These are phyloP conservation scores for Dreissena rostriformis DNA, from an alignment of 1,140 invertebrate genomes.

Conservation along the genomic window DNA sequence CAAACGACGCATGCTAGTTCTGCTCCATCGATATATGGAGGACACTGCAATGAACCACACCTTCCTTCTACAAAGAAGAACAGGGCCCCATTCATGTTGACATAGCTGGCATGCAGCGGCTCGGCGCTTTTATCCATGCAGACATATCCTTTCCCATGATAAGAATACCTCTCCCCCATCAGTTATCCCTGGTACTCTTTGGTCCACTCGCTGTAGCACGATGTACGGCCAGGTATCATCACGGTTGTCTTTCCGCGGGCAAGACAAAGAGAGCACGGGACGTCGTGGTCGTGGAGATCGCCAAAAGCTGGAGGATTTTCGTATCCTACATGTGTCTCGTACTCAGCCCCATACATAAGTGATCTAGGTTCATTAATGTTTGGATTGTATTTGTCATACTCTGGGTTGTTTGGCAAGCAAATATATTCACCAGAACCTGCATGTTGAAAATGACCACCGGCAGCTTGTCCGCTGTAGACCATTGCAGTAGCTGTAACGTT, in stretches of 20 bases:
- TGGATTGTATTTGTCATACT: no score
- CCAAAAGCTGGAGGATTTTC: no score
- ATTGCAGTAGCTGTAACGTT: no score
- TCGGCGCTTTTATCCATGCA: conserved; percentile 40
- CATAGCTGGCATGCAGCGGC: neutral
- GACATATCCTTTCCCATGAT: conserved; percentile 28
- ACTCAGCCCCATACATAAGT: no score
- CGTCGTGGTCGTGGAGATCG: neutral
- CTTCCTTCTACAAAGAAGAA: conserved; percentile 27
- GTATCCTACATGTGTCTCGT: no score
- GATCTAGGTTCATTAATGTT: no score
- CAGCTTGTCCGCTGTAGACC: no score
- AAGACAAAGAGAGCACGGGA: neutral
- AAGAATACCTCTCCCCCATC: neutral
- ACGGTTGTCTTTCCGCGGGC: neutral
- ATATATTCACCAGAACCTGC: no score
- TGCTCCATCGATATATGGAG: conserved; percentile 33
- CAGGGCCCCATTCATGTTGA: neutral
- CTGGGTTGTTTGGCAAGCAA: no score
- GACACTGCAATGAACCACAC: conserved; percentile 36
- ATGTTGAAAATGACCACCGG: no score
- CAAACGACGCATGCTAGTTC: no score
- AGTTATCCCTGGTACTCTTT: conserved; percentile 2
- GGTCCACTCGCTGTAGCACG: neutral
- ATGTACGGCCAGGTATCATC: conserved; percentile 25